Base-by-base conservation (phyloP, 1,140 invertebrate genomes). In the Eubasilissa regina region DNA sequence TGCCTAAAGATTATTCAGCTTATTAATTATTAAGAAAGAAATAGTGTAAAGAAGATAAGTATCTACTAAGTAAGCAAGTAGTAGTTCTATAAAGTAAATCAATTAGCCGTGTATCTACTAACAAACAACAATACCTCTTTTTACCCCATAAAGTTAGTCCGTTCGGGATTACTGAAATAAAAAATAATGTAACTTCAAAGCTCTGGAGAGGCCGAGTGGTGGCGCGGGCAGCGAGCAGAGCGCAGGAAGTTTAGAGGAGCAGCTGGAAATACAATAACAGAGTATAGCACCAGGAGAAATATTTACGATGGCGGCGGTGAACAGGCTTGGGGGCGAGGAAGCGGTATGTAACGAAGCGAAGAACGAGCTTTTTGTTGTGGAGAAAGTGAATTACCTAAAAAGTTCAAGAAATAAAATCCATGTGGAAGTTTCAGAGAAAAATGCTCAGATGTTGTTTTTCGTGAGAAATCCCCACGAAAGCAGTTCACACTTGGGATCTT, bases 221-320 rank as follows among this genome's bases (percentile, higher is more conserved):
- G n/a, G n/a, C n/a, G n/a, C n/a, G n/a, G n/a, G n/a, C n/a, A n/a
- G n/a, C n/a, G 35, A 13, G 60, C 35, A 64, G 35, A 64, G n/a
- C 60, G 35, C 19, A 11, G 35, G 60, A 64, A 35, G 60, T 7
- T 10, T n/a, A n/a, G n/a, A n/a, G n/a, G n/a, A n/a, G n/a, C 60
- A 25, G 60, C 60, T 64, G 60, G 13, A 8, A 64, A 25, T 6
- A 64, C 19, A 64, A 64, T 64, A 64, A 64, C 60, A 64, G 60
- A 64, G n/a, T 7, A 6, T 25, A 25, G 35, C n/a, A 21, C 4
- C 60, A 64, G 35, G 60, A 64, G 60, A 64, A 13, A 35, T 64
- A 64, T 64, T 64, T 64, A 64, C 35, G 48, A 51, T 43, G 60
- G 60, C 35, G 60, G 9, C 60, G 25, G 35, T 19, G 35, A 64